phyloP scores from a whole-genome alignment of 1,140 invertebrate species.

The Panagrolaimus sp. region DNA sequence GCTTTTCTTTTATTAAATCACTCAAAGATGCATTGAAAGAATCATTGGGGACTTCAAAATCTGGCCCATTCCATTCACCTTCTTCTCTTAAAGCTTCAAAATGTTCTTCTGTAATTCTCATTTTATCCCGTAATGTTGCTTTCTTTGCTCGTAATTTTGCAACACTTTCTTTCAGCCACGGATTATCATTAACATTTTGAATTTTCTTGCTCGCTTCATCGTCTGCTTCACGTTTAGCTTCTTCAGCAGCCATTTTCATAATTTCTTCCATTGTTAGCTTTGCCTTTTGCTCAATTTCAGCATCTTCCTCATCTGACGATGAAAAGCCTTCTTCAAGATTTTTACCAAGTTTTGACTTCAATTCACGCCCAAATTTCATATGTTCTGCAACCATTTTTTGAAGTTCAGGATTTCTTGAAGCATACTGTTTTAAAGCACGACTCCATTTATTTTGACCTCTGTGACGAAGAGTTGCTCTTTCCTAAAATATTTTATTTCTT shows the following conservation, averaged over 20 bases:
- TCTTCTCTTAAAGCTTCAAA: background rate
- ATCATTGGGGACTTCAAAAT: slow-evolving; percentile 1
- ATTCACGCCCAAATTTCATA: slow-evolving; percentile 71
- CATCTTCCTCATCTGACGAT: slow-evolving; percentile 25
- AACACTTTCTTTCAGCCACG: slow-evolving; percentile 25
- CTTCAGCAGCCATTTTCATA: slow-evolving; percentile 41
- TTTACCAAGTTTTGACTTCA: slow-evolving; percentile 59
- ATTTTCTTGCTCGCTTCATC: slow-evolving; percentile 15
- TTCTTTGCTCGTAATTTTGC: slow-evolving; percentile 21
- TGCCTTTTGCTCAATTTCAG: background rate
- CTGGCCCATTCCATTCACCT: background rate
- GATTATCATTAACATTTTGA: slow-evolving; percentile 14
- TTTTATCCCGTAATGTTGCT: background rate
- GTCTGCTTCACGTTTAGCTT: slow-evolving; percentile 5
- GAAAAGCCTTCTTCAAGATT: slow-evolving; percentile 24
- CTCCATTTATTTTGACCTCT: slow-evolving; percentile 89
- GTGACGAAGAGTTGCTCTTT: slow-evolving; percentile 82
- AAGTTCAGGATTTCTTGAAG: slow-evolving; percentile 86
- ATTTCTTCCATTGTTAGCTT: slow-evolving; percentile 22
- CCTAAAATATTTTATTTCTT: slow-evolving; percentile 64
- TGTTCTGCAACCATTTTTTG: slow-evolving; percentile 76
- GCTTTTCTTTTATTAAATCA: background rate
- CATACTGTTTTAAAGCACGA: slow-evolving; percentile 73
- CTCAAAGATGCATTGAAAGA: background rate
- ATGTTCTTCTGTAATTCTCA: background rate